Evolutionary conservation across 2,888 invertebrate genomes (phyloP).

Genomic region (Heliconius erato): DNA sequence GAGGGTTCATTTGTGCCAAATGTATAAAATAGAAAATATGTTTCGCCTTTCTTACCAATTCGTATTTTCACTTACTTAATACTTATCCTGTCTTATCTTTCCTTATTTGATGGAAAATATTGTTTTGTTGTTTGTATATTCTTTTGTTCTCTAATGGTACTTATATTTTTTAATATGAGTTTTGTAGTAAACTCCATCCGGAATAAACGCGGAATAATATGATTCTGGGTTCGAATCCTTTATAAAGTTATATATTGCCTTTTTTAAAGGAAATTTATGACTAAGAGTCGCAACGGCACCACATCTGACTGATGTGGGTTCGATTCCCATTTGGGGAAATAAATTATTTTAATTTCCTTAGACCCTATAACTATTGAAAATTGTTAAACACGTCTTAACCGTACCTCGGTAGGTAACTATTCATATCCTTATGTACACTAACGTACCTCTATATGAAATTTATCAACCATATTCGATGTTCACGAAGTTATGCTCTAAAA

Average conservation of each 20-base stretch:
- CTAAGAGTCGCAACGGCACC: no score
- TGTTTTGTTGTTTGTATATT: constrained; percentile 11
- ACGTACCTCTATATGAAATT: constrained; percentile 6
- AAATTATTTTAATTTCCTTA: no score
- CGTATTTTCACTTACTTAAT: constrained; percentile 21
- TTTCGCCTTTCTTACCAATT: constrained; percentile 25
- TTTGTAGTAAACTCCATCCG: not conserved
- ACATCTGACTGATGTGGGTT: no score
- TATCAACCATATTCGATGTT: constrained; percentile 25
- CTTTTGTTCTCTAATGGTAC: not conserved
- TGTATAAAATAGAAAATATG: constrained; percentile 42
- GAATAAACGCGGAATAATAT: not conserved
- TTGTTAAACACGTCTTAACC: no score
- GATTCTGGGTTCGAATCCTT: not conserved
- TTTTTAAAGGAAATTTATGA: not conserved
- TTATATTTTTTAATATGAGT: not conserved
- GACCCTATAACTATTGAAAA: not conserved
- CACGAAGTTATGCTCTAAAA: constrained; percentile 37
- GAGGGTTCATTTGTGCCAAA: constrained; percentile 45
- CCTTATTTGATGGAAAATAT: not conserved
- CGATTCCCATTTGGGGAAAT: no score
- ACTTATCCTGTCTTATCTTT: not conserved
- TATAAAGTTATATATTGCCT: not conserved
- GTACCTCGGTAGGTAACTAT: not conserved
- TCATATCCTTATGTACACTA: not conserved